Evolutionary conservation across 92 coral and sea anemone genomes (phyloP), one percentile per base, ranked within the genome.

Genomic region (Umimayanthus chanpuru): DNA sequence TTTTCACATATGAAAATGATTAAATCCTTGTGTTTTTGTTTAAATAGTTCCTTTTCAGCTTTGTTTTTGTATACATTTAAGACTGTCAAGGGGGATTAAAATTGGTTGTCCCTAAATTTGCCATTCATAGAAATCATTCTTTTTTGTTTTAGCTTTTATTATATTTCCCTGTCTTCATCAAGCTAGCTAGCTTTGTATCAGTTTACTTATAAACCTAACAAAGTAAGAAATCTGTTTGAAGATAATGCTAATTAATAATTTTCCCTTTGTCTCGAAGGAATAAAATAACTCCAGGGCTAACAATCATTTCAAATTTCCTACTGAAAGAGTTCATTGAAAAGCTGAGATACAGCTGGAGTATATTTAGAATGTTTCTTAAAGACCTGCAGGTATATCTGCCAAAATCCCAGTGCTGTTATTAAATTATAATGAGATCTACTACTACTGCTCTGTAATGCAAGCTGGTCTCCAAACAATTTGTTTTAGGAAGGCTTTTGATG

Each of bases 351-450:
- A 15, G 56, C 23, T 43, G 23, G 15, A 81, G 75, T 53, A n/a
- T 75, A 64, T 38, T 38, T 21, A n/a, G 30, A 81, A 81, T 61
- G 61, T 82, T 53, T 80, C 84, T 56, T 72, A 71, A 44, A 30
- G 61, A 83, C 87, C 87, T 83, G 87, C 43, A 56, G 84, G 44
- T 72, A 72, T 29, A 72, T 72, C 76, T 25, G 10, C 76, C 84
- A 55, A 80, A 29, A 55, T 55, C 84, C 43, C 64, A 55, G 84
- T 68, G 66, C 78, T 75, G 61, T 82, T 74, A 92, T 92, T 86
- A 92, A 92, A 80, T 89, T 81, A 85, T 92, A 81, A 92, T 92
- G 92, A 89, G 81, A 76, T 41, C 66, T 81, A 66, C 90, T 85
- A 89, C 84, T 64, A 36, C 75, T 71, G 73, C 80, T 87, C 75